Evolutionary conservation across 2,888 invertebrate species (phyloP), one percentile per base, ranked within the genome.

Genomic region (Ptychoptera contaminata): DNA sequence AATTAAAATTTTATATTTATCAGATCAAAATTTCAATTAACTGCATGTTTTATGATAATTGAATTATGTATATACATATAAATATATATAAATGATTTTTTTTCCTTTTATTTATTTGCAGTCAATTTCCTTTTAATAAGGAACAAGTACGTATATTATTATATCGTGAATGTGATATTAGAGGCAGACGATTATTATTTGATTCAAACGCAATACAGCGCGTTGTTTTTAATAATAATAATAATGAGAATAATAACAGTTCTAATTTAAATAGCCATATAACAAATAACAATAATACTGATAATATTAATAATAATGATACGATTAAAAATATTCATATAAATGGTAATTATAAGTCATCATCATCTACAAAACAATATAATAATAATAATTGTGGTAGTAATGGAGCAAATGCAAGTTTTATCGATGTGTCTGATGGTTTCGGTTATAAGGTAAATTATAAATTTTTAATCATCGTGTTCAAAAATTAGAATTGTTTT

Each of bases 141-240:
- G 75, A 79, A 60, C 81, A 83, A 70, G 78, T 91, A 48, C 73
- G 90, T 53, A 72, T 91, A 55, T 71, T 91, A 57, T 70, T 91
- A 51, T 88, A 83, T 67, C 77, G 80, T 59, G 91, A 91, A 69
- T 85, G 86, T 62, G 88, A 90, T 59, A 77, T 79, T 65, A 72
- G 79, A 48, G 87, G 86, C 23, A 71, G 86, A 48, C 80, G 80
- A 54, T 68, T 91, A 34, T 69, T 91, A 44, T 91, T 87, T 61
- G 91, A 91, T 64, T 90, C 90, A 1, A 71, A 76, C 51, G 73
- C 80, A 12, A 23, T 42, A 8, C 42, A 42, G n/a, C 11, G 42
- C 2, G 35, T 42, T 8, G 34, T 16, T 15, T 40, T 31, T 16
- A 35, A 16, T n/a, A 37, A 16, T 16, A 32, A 31, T 16, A 32